Base-by-base conservation (phyloP, 2,797 vertebrate genomes). In the Fistularia tabacaria region DNA sequence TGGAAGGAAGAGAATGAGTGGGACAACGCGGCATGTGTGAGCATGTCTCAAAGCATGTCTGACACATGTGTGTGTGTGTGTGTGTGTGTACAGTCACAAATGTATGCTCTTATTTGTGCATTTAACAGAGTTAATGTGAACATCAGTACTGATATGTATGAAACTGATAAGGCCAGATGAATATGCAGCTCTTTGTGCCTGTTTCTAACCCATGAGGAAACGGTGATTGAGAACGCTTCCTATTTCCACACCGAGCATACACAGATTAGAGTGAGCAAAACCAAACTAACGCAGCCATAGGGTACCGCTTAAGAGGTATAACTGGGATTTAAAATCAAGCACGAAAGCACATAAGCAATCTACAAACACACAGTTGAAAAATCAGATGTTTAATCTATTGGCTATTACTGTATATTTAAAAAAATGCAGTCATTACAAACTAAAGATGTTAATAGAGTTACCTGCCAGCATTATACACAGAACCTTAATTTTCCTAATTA, bases 111-210 rank as follows among this genome's bases (percentile, higher is more conserved):
- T 52, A 54, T 65, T 51, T 64, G 68, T 57, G 60, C 48, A 68
- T 71, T 51, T 49, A 66, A 70, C 68, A 58, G 64, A 62, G 43
- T 64, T 64, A 72, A 81, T 59, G 59, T 61, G 51, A 80, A 77
- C 75, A 57, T 25, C 25, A 25, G 25, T 66, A 76, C 82, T 83
- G 90, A 90, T 90, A 88, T 91, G 89, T 89, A 90, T 66, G 69
- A 85, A 86, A 79, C 84, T 73, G 90, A 90, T 91, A 91, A 91
- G 85, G 77, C 79, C 80, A 70, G 84, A 85, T 89, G 87, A 88
- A 88, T 88, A 80, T 79, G 81, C 59, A 14, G 66, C 39, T 46
- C 73, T 82, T 73, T 81, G 67, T 10, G 36, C 67, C 76, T 76
- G 76, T 75, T 84, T 65, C 68, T 57, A 55, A 68, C 70, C 65